Evolutionary conservation across 2,113 vertebrate genomes (phyloP).

Genomic region (Chamaetylas fuelleborni): DNA sequence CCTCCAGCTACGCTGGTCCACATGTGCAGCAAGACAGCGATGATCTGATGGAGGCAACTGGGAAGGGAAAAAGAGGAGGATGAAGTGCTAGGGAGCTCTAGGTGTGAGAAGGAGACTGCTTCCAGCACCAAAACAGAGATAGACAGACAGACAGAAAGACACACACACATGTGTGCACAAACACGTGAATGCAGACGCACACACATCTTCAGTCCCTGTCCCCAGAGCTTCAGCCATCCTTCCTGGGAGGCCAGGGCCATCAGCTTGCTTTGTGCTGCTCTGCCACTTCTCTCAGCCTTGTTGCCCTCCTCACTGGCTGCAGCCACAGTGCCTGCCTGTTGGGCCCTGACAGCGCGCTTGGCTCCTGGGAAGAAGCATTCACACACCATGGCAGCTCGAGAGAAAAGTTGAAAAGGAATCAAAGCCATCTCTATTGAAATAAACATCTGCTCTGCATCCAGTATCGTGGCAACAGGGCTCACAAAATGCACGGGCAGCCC

Average conservation of each 20-base stretch:
- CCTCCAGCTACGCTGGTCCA: neutral
- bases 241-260: neutral
- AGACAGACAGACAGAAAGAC: neutral
- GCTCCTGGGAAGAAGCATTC: slow-evolving; percentile 28
- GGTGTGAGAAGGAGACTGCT: neutral
- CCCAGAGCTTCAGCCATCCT: neutral
- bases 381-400: neutral
- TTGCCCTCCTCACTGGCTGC: neutral
- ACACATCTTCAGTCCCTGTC: neutral
- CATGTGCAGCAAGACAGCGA: neutral
- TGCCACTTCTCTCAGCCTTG: neutral
- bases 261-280: neutral
- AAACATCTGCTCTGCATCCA: slow-evolving; percentile 54
- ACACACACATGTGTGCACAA: neutral
- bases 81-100: neutral
- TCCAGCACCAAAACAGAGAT: neutral
- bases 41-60: neutral
- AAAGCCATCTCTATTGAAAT: slow-evolving; percentile 59
- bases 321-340: neutral
- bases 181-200: neutral
- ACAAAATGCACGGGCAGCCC: neutral
- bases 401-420: slow-evolving; percentile 45
- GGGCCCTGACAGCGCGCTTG: neutral
- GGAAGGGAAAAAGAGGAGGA: neutral
- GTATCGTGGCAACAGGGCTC: slow-evolving; percentile 51